Evolutionary conservation across 2,113 vertebrate genomes (phyloP).

Genomic region (Anas platyrhynchos): DNA sequence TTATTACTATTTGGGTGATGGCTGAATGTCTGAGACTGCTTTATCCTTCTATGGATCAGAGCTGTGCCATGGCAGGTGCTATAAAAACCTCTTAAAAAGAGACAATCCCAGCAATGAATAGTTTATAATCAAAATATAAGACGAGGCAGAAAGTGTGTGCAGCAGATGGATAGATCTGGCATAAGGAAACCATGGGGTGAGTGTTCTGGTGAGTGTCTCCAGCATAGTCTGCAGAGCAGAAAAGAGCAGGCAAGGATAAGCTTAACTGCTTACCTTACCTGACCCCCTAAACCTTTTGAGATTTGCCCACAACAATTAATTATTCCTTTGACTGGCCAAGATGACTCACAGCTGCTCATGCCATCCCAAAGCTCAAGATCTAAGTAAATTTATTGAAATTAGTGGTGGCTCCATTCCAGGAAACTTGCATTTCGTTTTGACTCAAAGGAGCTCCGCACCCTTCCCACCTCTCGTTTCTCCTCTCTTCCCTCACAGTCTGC

Average conservation of each 20-base stretch:
- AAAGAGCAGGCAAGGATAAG: constrained; percentile 70
- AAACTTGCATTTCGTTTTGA: constrained; percentile 59
- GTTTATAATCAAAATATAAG: constrained; percentile 54
- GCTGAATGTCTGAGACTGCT: neutral
- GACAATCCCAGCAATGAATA: constrained; percentile 23
- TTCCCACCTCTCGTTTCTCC: constrained; percentile 52
- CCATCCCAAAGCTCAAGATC: constrained; percentile 67
- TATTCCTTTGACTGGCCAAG: constrained; percentile 72
- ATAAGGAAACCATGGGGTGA: constrained; percentile 34
- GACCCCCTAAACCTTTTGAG: constrained; percentile 71
- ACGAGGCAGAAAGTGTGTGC: constrained; percentile 44
- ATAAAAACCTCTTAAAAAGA: neutral
- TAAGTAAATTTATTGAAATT: constrained; percentile 73
- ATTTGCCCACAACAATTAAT: constrained; percentile 72
- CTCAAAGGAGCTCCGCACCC: constrained; percentile 43
- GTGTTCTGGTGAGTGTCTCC: constrained; percentile 41
- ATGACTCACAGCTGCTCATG: constrained; percentile 73
- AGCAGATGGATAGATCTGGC: constrained; percentile 54
- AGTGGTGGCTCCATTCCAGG: constrained; percentile 62
- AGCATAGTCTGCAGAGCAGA: constrained; percentile 44
- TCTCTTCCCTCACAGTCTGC: neutral
- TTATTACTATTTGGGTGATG: neutral
- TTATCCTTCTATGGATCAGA: neutral
- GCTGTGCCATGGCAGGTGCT: neutral
- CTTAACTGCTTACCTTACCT: constrained; percentile 64